Evolutionary conservation across 1,140 invertebrate genomes (phyloP).

Genomic region (Protaetia brevitarsis): DNA sequence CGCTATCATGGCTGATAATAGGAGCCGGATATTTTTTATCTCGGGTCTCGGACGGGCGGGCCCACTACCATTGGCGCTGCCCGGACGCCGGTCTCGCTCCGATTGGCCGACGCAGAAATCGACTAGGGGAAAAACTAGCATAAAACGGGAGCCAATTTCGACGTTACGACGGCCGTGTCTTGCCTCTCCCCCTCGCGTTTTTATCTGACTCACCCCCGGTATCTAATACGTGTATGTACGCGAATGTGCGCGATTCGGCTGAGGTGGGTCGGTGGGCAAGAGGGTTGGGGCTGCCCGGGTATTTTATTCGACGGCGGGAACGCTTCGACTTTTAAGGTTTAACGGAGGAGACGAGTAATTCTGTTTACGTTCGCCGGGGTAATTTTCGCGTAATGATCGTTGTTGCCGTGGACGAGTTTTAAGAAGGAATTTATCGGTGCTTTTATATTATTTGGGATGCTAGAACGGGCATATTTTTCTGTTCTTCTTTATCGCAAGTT

Average conservation of each 20-base stretch:
- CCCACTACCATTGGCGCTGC: conserved; percentile 34
- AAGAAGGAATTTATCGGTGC: conserved; percentile 1
- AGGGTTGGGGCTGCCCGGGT: not conserved
- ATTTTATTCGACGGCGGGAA: conserved; percentile 11
- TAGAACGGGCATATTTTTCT: too few relatives aligned
- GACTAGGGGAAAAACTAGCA: conserved; percentile 41
- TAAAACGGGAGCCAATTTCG: conserved; percentile 32
- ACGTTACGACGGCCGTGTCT: not conserved
- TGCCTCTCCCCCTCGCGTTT: not conserved
- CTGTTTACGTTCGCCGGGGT: not conserved
- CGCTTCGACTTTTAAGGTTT: not conserved
- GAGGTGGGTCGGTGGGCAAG: not conserved
- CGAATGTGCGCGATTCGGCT: not conserved
- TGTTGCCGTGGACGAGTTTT: not conserved
- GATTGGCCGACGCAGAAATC: conserved; percentile 42
- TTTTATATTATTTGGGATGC: too few relatives aligned
- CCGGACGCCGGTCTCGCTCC: conserved; percentile 7
- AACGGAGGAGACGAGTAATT: not conserved
- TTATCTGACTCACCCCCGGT: not conserved
- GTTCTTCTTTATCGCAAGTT: too few relatives aligned
- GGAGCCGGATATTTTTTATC: conserved; percentile 48
- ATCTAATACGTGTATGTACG: not conserved
- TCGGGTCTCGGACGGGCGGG: conserved; percentile 19
- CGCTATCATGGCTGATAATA: conserved; percentile 50
- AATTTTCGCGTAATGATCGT: conserved; percentile 7